Percentiles rank a stretch among this genome's conserved stretches.
Conservation (phyloP, 2,888 invertebrate species). For the Fissipunctia ypsillon region DNA sequence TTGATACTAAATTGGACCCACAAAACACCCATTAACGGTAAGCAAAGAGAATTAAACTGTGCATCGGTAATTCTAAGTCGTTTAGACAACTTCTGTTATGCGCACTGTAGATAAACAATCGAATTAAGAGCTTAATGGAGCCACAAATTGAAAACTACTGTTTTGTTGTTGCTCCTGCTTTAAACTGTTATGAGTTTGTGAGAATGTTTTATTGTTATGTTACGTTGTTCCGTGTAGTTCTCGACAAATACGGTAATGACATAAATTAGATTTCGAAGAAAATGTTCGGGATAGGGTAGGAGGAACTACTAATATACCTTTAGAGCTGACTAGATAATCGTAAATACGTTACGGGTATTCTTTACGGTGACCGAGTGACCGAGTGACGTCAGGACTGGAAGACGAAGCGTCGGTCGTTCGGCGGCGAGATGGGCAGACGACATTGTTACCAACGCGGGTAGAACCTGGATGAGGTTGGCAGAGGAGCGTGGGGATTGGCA, state of each 20-base stretch:
- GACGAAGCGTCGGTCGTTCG: too few relatives aligned
- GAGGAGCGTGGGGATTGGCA: too few relatives aligned
- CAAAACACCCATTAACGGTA: conserved; percentile 56
- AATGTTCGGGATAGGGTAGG: not conserved
- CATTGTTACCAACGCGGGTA: too few relatives aligned
- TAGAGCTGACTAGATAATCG: not conserved
- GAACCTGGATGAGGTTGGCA: too few relatives aligned
- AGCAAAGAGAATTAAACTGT: conserved; percentile 57
- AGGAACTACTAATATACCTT: not conserved
- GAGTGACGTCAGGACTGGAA: too few relatives aligned
- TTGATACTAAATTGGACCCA: conserved; percentile 55
- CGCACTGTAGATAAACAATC: conserved; percentile 77
- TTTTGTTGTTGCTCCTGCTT: conserved; percentile 74
- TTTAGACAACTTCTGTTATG: conserved; percentile 77
- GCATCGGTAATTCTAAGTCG: conserved; percentile 68
- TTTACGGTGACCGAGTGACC: too few relatives aligned
- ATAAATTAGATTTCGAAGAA: not conserved
- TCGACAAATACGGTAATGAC: not conserved
- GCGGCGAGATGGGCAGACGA: too few relatives aligned
- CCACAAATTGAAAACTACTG: conserved; percentile 81
- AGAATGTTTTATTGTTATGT: conserved; percentile 12
- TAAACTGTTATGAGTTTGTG: conserved; percentile 45
- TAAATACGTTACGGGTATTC: too few relatives aligned
- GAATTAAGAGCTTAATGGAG: conserved; percentile 81
- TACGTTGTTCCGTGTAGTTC: conserved; percentile 8